phyloP scores from a whole-genome alignment of 35 echinoderm and acorn worm species.

The Stichopus chloronotus region DNA sequence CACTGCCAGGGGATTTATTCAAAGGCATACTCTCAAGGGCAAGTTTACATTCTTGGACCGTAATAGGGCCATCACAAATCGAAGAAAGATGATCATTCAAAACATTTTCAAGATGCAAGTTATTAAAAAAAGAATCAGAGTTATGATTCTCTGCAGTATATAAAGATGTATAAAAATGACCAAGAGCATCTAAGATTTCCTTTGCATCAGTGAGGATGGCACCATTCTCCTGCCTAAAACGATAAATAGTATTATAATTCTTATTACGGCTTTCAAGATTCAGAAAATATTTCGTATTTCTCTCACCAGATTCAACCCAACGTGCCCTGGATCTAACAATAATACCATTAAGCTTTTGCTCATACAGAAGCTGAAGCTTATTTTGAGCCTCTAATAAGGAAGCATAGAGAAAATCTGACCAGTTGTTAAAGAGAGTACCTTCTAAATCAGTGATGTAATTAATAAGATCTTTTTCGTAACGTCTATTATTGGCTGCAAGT shows the following conservation, averaged over 20 bases:
- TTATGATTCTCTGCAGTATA: not conserved
- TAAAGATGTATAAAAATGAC: not conserved
- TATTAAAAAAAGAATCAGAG: not conserved
- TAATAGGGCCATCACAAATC: not conserved
- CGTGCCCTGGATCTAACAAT: too few species aligned
- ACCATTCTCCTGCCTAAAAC: not conserved
- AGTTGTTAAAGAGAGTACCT: too few species aligned
- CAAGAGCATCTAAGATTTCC: not conserved
- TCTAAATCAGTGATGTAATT: too few species aligned
- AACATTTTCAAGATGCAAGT: not conserved
- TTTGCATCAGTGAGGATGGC: not conserved
- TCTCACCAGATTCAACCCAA: not conserved
- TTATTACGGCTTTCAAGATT: not conserved
- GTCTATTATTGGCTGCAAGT: too few species aligned
- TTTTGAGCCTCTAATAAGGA: too few species aligned
- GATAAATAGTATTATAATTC: not conserved
- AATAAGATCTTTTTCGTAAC: too few species aligned
- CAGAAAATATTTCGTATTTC: conserved; percentile 1
- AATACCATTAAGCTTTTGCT: too few species aligned
- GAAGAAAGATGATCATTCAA: not conserved
- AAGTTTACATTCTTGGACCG: not conserved
- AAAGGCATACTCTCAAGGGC: not conserved
- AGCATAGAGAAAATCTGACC: too few species aligned
- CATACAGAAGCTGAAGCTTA: too few species aligned
- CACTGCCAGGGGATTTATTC: not conserved